A percentile compares a stretch with the other conserved stretches of the same genome.
Evolutionary conservation across 2,113 vertebrate species (phyloP).

Genomic region (Macroglossus sobrinus): DNA sequence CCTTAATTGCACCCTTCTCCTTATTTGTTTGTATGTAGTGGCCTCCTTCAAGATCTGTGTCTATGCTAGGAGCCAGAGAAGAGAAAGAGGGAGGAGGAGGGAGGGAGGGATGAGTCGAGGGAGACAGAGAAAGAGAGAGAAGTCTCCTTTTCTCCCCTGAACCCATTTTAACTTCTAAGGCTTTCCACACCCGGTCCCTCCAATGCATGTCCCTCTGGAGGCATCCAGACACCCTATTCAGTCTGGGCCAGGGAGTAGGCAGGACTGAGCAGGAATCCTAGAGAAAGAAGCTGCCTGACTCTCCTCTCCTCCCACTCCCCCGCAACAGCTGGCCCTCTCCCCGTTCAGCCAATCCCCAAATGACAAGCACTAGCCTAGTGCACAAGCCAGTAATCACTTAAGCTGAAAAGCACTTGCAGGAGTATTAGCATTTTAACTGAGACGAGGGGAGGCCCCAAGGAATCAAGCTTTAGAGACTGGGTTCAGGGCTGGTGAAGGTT

Average conservation of each 20-base stretch:
- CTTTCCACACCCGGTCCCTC: background rate
- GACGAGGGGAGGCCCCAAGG: background rate
- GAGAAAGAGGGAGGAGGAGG: rapidly evolving
- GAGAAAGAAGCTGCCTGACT: background rate
- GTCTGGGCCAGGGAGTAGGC: background rate
- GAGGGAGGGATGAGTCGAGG: background rate
- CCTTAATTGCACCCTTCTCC: background rate
- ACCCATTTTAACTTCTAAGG: background rate
- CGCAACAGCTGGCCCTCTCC: conserved; percentile 32
- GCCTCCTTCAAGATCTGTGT: background rate
- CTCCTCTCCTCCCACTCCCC: background rate
- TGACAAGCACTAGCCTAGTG: background rate
- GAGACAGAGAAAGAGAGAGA: background rate
- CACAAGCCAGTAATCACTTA: conserved; percentile 41
- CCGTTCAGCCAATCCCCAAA: conserved; percentile 23
- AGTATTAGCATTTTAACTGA: conserved; percentile 33
- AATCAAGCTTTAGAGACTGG: background rate
- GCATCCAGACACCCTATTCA: background rate
- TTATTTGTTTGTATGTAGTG: background rate
- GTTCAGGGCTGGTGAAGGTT: background rate
- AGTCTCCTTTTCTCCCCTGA: background rate
- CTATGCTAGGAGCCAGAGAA: background rate
- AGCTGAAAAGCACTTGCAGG: conserved; percentile 39
- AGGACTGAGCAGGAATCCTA: background rate
- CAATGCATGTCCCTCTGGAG: background rate